Conservation (phyloP, 2,797 vertebrate species). For the Molothrus ater region DNA sequence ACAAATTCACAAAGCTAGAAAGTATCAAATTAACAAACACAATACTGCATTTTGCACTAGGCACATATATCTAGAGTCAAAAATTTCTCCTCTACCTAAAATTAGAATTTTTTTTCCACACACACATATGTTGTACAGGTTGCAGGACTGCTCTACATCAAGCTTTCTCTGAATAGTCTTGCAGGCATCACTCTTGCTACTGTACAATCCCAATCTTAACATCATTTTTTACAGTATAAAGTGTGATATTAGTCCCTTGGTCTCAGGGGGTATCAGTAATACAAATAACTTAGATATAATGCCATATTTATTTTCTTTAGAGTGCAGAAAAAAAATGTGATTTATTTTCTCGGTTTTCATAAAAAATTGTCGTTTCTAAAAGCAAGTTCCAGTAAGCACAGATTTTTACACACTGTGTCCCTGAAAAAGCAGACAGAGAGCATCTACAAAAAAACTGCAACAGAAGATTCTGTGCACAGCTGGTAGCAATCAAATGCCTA, state of each 20-base stretch:
- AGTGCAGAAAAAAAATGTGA: background rate
- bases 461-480: background rate
- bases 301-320: background rate
- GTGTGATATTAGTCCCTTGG: background rate
- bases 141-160: background rate
- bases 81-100: background rate
- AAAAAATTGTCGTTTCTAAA: background rate
- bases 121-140: background rate
- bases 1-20: background rate
- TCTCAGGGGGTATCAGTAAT: background rate
- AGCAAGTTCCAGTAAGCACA: background rate
- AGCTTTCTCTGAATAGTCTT: background rate
- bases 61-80: background rate
- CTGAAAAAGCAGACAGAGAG: background rate
- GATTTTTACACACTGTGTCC: background rate
- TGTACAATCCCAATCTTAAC: background rate
- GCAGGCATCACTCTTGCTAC: background rate
- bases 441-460: background rate
- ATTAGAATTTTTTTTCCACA: background rate
- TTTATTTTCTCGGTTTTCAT: background rate
- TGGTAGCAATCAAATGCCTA: background rate
- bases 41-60: background rate
- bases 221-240: conserved; percentile 20
- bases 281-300: background rate
- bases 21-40: background rate